Percentiles rank a stretch among this genome's conserved stretches.
phyloP scores from a whole-genome alignment of 1,140 invertebrate species.

The Metopolophium dirhodum region DNA sequence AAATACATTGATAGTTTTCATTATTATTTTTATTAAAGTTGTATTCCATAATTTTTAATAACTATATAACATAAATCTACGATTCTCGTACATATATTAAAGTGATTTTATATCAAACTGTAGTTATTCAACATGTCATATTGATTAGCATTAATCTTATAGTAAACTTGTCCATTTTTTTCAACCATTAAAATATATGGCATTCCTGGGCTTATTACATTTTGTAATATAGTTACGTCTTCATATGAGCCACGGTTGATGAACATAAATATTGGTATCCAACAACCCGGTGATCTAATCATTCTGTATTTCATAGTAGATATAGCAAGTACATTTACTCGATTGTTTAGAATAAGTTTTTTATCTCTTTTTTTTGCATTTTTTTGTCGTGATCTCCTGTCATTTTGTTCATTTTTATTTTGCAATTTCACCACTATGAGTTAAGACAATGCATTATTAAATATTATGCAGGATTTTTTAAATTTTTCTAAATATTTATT shows the following conservation, averaged over 20 bases:
- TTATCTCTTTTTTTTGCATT: neutral
- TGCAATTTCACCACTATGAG: neutral
- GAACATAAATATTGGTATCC: slow-evolving; percentile 24
- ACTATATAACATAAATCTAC: neutral
- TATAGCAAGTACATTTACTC: neutral
- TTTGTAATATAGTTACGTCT: neutral
- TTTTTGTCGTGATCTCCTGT: neutral
- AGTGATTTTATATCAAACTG: neutral
- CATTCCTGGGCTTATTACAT: neutral
- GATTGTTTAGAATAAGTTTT: neutral
- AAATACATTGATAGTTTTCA: neutral
- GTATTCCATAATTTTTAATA: neutral
- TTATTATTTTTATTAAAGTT: neutral
- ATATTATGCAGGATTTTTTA: neutral
- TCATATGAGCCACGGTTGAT: neutral
- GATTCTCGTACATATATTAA: neutral
- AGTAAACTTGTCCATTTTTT: neutral
- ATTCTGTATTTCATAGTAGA: neutral
- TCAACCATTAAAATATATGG: neutral
- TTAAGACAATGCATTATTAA: neutral
- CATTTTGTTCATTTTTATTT: neutral
- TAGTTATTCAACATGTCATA: neutral
- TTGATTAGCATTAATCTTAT: neutral
- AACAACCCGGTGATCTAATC: neutral
- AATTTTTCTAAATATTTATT: neutral